These are phyloP conservation scores for Dendroctonus ponderosae DNA, from an alignment of 1,140 invertebrate genomes.

Conservation along the genomic window DNA sequence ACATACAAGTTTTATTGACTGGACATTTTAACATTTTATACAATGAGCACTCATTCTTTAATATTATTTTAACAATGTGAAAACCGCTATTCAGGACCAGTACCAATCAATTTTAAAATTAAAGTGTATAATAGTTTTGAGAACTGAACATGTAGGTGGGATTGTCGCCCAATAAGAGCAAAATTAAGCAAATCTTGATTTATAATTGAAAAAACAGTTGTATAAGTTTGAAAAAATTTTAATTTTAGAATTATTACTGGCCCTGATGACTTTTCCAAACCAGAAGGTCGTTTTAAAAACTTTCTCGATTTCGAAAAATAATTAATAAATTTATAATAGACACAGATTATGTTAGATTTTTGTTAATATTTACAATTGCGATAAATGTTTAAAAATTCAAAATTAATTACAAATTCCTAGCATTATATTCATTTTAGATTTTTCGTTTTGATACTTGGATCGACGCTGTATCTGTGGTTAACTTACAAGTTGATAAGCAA, in stretches of 20 bases:
- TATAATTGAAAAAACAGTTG: no score
- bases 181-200: no score
- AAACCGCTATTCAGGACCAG: not conserved
- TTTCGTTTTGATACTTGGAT: constrained; percentile 28
- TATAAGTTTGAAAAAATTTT: no score
- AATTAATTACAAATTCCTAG: constrained; percentile 14
- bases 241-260: no score
- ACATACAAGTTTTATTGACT: constrained; percentile 51
- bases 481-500: not conserved
- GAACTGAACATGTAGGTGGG: no score
- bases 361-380: constrained; percentile 22
- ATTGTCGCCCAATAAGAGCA: no score
- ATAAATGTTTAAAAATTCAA: constrained; percentile 23
- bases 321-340: constrained; percentile 36
- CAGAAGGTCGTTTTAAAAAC: not conserved
- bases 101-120: no score
- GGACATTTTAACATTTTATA: constrained; percentile 51
- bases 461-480: not conserved
- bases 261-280: no score
- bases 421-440: constrained; percentile 13
- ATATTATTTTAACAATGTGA: constrained; percentile 39
- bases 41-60: constrained; percentile 49
- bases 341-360: constrained; percentile 43
- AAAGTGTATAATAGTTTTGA: no score
- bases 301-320: constrained; percentile 10